Conservation (phyloP, 2,113 vertebrate genomes). For the Pomatorhinus ruficollis region DNA sequence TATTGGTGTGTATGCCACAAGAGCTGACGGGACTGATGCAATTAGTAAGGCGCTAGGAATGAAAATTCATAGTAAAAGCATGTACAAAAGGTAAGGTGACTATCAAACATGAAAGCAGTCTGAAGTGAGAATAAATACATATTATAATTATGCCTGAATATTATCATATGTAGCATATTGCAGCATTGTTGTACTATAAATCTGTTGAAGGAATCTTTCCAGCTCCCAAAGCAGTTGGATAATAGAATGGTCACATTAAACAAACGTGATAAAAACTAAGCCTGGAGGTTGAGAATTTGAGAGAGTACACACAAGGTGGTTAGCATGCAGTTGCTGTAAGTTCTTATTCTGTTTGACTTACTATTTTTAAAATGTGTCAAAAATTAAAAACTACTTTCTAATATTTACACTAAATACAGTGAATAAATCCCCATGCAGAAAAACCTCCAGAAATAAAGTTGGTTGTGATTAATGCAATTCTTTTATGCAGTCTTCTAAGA, state of each 20-base stretch:
- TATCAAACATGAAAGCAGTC: neutral
- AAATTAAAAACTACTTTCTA: neutral
- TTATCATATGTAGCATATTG: neutral
- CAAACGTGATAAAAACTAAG: neutral
- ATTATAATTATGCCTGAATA: neutral
- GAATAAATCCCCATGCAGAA: neutral
- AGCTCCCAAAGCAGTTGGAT: neutral
- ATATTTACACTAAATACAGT: neutral
- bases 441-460: neutral
- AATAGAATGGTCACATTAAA: neutral
- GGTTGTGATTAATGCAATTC: neutral
- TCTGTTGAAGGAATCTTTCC: neutral
- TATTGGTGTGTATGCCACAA: slow-evolving; percentile 75
- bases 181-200: neutral
- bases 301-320: neutral
- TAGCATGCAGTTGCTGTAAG: neutral
- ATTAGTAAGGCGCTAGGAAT: slow-evolving; percentile 71
- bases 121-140: neutral
- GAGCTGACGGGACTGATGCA: slow-evolving; percentile 70
- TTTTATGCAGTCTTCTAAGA: neutral
- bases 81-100: slow-evolving; percentile 74
- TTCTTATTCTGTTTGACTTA: neutral
- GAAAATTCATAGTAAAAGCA: slow-evolving; percentile 73
- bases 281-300: neutral
- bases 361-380: neutral